Conservation (phyloP, 2,888 invertebrate genomes). For the Trachelus iudaicus region DNA sequence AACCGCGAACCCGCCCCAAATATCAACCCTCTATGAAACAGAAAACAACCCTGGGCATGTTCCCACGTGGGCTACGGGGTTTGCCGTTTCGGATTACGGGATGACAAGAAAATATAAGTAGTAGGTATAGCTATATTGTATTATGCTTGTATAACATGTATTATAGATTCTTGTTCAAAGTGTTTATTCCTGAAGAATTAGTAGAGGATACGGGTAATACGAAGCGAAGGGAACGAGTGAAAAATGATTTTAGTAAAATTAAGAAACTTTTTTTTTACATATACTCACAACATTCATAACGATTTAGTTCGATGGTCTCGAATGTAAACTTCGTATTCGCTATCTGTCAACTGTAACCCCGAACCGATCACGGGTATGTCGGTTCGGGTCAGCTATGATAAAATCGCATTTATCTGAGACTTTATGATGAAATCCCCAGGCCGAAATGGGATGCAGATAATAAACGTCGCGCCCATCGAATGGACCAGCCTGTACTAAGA, state of each 20-base stretch:
- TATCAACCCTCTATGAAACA: constrained; percentile 27
- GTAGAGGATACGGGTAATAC: not conserved
- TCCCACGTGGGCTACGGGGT: constrained; percentile 36
- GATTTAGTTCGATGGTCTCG: not conserved
- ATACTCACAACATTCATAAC: not conserved
- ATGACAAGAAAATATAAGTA: not conserved
- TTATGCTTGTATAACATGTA: not conserved
- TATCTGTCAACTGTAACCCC: not conserved
- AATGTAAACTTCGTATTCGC: not conserved
- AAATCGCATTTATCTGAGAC: not conserved
- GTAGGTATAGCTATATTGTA: not conserved
- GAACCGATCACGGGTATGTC: not conserved
- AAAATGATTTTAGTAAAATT: not conserved
- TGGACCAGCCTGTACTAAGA: not conserved
- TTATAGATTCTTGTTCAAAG: not conserved
- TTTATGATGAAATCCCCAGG: not conserved
- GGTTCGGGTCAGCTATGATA: not conserved
- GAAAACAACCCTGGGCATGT: constrained; percentile 33
- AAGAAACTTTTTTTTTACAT: not conserved
- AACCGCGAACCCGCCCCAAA: constrained; percentile 38
- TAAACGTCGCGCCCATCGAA: not conserved
- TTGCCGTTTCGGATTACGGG: constrained; percentile 37
- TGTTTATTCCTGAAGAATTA: not conserved
- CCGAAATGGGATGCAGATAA: not conserved
- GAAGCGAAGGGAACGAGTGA: not conserved